Conservation (phyloP, 1,140 invertebrate species). For the Zelostemma sp. region DNA sequence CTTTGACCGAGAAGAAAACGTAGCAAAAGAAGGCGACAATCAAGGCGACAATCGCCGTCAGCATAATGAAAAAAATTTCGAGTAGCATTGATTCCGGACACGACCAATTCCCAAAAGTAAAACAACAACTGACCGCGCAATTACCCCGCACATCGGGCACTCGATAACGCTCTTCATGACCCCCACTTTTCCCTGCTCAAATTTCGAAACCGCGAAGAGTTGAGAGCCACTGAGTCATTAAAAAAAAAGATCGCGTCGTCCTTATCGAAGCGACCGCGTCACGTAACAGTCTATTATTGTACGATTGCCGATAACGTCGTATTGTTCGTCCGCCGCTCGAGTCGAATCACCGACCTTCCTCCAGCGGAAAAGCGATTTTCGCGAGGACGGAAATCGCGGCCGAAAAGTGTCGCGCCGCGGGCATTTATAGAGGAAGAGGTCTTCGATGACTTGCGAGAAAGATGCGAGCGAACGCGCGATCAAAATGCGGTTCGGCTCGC, state of each 20-base stretch:
- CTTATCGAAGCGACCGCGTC: conserved; percentile 13
- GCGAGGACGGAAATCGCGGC: no score
- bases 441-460: no score
- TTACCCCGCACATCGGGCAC: conserved; percentile 40
- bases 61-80: conserved; percentile 59
- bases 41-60: conserved; percentile 63
- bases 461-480: no score
- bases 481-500: conserved; percentile 51
- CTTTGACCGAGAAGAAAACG: conserved; percentile 52
- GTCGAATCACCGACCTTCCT: not conserved
- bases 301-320: conserved; percentile 1
- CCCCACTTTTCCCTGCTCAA: no score
- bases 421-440: no score
- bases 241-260: no score
- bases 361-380: no score
- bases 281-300: conserved; percentile 9
- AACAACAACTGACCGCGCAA: conserved; percentile 41
- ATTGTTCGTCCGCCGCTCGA: not conserved
- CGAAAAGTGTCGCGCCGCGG: no score
- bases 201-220: no score
- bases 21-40: conserved; percentile 63
- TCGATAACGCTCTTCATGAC: conserved; percentile 28
- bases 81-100: conserved; percentile 56
- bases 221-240: no score
- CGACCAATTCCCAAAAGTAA: conserved; percentile 44